phyloP scores from a whole-genome alignment of 2,888 invertebrate genomes.

The Oconnorella tubifera region DNA sequence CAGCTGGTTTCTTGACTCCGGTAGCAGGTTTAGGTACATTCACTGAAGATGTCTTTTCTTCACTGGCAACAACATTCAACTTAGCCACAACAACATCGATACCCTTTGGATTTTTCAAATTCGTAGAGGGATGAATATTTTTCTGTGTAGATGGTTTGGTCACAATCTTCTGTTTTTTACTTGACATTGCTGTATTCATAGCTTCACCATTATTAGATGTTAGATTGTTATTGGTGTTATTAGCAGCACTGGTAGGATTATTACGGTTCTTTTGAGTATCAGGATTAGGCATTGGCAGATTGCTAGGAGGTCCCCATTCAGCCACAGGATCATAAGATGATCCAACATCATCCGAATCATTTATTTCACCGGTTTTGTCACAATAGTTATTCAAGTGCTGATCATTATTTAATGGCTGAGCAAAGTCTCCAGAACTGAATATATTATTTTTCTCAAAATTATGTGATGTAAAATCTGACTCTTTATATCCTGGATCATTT shows the following conservation, averaged over 20 bases:
- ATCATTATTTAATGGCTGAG: too few relatives aligned
- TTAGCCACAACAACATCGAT: background rate
- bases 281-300: conserved; percentile 67
- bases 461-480: too few relatives aligned
- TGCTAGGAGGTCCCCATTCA: conserved; percentile 85
- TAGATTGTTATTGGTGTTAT: too few relatives aligned
- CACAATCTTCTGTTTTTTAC: background rate
- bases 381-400: too few relatives aligned
- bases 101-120: too few relatives aligned
- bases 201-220: too few relatives aligned
- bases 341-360: too few relatives aligned
- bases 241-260: background rate
- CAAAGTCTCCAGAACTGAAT: too few relatives aligned
- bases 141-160: background rate
- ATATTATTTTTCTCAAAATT: too few relatives aligned
- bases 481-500: too few relatives aligned
- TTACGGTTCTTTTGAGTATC: background rate
- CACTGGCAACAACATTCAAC: background rate
- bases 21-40: background rate
- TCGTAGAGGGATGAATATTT: too few relatives aligned
- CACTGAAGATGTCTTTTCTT: background rate
- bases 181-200: background rate
- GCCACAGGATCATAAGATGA: conserved; percentile 60
- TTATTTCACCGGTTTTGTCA: too few relatives aligned
- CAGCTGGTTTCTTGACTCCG: background rate